phyloP scores from a whole-genome alignment of 1,140 invertebrate genomes.

The Aphaenogaster rudis region DNA sequence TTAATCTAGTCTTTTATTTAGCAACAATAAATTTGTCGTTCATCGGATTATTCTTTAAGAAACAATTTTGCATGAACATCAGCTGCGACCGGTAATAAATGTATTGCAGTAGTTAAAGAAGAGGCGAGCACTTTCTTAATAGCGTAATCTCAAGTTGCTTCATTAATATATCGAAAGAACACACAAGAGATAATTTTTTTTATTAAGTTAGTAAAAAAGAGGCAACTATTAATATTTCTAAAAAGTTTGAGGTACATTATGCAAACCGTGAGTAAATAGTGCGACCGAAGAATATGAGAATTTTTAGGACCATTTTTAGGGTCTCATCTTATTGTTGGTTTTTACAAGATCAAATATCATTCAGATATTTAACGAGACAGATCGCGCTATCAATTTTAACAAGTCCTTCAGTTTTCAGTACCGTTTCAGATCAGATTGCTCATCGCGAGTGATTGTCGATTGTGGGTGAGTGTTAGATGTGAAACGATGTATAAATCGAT shows the following conservation, averaged over 20 bases:
- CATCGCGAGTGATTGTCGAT: conserved; percentile 62
- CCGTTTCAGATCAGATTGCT: conserved; percentile 37
- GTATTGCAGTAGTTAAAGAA: conserved; percentile 6
- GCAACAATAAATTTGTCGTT: background rate
- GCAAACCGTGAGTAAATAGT: background rate
- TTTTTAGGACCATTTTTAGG: background rate
- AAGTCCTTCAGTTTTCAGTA: background rate
- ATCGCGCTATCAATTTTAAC: background rate
- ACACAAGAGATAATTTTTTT: background rate
- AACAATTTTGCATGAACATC: background rate
- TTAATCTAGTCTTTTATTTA: conserved; percentile 19
- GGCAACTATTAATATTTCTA: background rate
- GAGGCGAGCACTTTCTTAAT: conserved; percentile 4
- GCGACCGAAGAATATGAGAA: background rate
- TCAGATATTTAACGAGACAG: background rate
- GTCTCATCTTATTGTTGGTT: background rate
- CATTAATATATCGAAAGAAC: conserved; percentile 13
- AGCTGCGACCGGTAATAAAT: background rate
- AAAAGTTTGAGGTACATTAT: background rate
- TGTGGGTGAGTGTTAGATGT: background rate
- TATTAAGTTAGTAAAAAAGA: background rate
- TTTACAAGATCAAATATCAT: background rate
- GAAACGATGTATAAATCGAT: background rate
- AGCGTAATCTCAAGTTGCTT: conserved; percentile 5
- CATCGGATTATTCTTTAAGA: background rate